Percentiles rank a stretch among this genome's conserved stretches.
Evolutionary conservation across 1,140 invertebrate species (phyloP).

Genomic region (Liolophura sinensis): DNA sequence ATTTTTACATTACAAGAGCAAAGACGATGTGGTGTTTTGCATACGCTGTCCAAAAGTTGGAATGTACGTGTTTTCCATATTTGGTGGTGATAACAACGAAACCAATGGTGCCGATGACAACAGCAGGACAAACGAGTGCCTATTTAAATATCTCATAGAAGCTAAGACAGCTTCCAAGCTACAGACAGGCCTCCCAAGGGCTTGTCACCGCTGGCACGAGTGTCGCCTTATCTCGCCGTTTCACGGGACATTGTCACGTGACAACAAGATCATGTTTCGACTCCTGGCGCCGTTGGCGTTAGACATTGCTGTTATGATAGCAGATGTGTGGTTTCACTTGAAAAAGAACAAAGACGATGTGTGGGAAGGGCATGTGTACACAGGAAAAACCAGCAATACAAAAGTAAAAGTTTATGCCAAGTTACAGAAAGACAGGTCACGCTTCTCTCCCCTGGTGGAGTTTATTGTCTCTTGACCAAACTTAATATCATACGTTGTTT

Average conservation of each 20-base stretch:
- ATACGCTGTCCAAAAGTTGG: slow-evolving; percentile 51
- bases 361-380: slow-evolving; percentile 51
- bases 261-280: slow-evolving; percentile 42
- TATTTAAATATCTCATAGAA: slow-evolving; percentile 53
- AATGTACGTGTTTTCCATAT: slow-evolving; percentile 52
- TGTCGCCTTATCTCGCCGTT: slow-evolving; percentile 50
- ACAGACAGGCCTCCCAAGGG: slow-evolving; percentile 45
- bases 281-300: slow-evolving; percentile 43
- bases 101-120: slow-evolving; percentile 28
- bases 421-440: slow-evolving; percentile 40
- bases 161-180: slow-evolving; percentile 44
- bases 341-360: slow-evolving; percentile 38
- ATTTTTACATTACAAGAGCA: slow-evolving; percentile 43
- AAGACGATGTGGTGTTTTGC: slow-evolving; percentile 39
- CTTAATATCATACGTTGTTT: too few species aligned
- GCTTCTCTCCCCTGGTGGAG: slow-evolving; percentile 49
- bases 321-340: slow-evolving; percentile 51
- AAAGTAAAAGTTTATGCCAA: slow-evolving; percentile 50
- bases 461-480: slow-evolving; percentile 18
- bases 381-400: slow-evolving; percentile 36
- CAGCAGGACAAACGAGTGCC: slow-evolving; percentile 38
- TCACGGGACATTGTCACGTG: slow-evolving; percentile 40
- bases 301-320: slow-evolving; percentile 49
- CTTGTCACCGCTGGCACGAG: slow-evolving; percentile 52
- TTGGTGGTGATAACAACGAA: slow-evolving; percentile 34